Percentiles rank a stretch among this genome's conserved stretches.
Conservation (phyloP, 35 echinoderm and acorn worm genomes). For the Heliocidaris erythrogramma region DNA sequence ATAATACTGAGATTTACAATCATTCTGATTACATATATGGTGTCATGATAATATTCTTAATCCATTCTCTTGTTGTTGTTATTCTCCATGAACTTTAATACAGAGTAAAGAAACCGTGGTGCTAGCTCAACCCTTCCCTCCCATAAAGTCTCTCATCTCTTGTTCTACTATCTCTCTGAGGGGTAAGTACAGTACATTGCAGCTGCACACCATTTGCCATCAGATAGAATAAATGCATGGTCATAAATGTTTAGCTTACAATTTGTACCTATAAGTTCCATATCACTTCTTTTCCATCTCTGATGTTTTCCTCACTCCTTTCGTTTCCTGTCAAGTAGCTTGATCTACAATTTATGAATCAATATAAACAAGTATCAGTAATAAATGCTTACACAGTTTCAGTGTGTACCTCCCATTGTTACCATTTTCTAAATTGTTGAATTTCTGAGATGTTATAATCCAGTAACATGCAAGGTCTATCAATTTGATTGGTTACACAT, state of each 20-base stretch:
- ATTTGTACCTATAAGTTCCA: background rate
- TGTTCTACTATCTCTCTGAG: background rate
- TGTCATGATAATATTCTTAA: background rate
- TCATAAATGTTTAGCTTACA: background rate
- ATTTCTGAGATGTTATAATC: background rate
- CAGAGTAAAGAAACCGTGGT: background rate
- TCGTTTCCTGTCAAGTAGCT: background rate
- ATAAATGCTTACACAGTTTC: too few species aligned
- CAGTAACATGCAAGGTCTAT: background rate
- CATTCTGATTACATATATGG: background rate
- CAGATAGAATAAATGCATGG: background rate
- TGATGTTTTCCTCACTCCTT: background rate
- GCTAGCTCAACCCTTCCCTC: background rate
- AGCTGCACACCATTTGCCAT: background rate
- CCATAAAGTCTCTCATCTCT: background rate
- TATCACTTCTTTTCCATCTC: background rate
- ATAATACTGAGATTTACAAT: background rate
- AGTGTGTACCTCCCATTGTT: too few species aligned
- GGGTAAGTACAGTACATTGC: background rate
- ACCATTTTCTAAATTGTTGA: too few species aligned
- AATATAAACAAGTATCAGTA: too few species aligned
- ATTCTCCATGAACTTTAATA: too few species aligned
- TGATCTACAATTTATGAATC: too few species aligned
- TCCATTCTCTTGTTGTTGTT: background rate
- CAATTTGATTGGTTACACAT: background rate